These are phyloP conservation scores for Xestoiulus laeticollis DNA, from an alignment of 2,888 invertebrate genomes.

Conservation along the genomic window DNA sequence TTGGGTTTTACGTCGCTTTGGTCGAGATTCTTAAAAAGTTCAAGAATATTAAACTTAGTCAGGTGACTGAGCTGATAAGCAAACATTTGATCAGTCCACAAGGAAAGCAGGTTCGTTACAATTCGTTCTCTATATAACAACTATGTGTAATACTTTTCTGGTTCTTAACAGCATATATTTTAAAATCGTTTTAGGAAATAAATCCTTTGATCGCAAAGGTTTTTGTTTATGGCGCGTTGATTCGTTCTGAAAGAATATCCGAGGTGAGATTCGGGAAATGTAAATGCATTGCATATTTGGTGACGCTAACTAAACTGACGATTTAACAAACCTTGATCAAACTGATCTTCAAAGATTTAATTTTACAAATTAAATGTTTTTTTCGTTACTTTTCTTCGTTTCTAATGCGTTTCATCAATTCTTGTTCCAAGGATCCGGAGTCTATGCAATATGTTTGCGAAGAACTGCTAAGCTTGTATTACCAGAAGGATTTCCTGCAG, in stretches of 20 bases:
- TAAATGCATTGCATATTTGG: too few species aligned
- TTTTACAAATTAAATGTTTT: neutral
- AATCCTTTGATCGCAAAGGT: neutral
- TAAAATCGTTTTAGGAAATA: neutral
- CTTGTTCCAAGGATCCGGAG: neutral
- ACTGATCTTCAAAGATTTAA: too few species aligned
- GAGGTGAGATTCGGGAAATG: too few species aligned
- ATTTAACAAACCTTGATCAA: too few species aligned
- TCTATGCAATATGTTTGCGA: conserved; percentile 17
- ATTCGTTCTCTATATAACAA: neutral
- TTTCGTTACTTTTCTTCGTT: neutral
- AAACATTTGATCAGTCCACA: neutral
- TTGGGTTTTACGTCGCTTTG: conserved; percentile 51
- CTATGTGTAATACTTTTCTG: too few species aligned
- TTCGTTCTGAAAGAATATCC: conserved; percentile 42
- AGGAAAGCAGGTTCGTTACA: neutral
- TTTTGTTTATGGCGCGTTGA: conserved; percentile 43
- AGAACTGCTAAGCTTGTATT: conserved; percentile 45
- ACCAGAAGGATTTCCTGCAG: conserved; percentile 17
- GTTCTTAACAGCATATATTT: neutral
- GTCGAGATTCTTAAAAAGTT: conserved; percentile 27
- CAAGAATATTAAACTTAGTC: neutral
- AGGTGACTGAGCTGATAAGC: neutral
- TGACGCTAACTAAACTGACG: too few species aligned
- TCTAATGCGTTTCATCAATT: neutral